Evolutionary conservation across 2,113 vertebrate species (phyloP).

Genomic region (Myocastor coypus): DNA sequence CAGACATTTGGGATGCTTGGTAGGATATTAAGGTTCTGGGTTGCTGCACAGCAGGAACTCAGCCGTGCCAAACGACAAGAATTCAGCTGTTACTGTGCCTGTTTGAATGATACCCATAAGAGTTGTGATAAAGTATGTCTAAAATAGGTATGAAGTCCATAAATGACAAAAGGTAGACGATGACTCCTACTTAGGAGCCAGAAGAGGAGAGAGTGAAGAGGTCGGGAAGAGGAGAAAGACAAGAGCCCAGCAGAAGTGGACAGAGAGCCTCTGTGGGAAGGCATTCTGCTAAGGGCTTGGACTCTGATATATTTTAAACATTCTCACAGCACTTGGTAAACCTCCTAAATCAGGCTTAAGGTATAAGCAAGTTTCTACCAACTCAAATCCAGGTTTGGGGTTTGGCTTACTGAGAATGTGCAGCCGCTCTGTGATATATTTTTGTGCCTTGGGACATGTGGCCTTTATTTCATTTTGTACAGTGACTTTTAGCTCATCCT

Average conservation of each 20-base stretch:
- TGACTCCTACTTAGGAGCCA: not conserved
- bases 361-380: not conserved
- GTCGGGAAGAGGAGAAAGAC: not conserved
- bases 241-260: not conserved
- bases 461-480: not conserved
- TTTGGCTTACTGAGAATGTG: not conserved
- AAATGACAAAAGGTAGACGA: not conserved
- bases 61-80: not conserved
- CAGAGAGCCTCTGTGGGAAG: not conserved
- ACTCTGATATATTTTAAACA: not conserved
- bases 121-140: not conserved
- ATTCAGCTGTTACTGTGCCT: not conserved
- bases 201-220: not conserved
- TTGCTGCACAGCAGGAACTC: not conserved
- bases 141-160: not conserved
- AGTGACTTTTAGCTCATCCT: not conserved
- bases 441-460: no score
- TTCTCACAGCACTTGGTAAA: not conserved
- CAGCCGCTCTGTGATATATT: not conserved
- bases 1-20: not conserved
- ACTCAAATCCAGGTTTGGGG: not conserved
- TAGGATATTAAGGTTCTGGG: not conserved
- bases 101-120: not conserved
- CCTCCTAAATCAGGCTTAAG: not conserved
- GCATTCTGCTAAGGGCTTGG: not conserved